phyloP scores from a whole-genome alignment of 2,888 invertebrate genomes.

The Neocrepidodera transversa region DNA sequence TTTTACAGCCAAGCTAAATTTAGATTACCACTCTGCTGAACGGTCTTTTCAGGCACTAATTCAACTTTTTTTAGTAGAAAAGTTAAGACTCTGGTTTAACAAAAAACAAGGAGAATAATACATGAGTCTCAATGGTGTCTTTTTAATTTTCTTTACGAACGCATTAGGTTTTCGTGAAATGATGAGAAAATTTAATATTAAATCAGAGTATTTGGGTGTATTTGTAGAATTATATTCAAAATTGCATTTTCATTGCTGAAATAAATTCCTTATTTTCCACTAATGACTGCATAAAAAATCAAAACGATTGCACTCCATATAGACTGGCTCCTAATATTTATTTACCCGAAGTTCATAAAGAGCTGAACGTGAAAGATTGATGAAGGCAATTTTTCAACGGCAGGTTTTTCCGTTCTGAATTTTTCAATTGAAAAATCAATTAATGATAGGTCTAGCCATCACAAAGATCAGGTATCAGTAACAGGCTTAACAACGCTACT shows the following conservation, averaged over 20 bases:
- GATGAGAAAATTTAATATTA: too few species aligned
- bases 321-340: not conserved
- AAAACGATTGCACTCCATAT: not conserved
- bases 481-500: slow-evolving; percentile 38
- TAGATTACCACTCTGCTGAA: not conserved
- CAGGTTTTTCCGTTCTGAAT: slow-evolving; percentile 29
- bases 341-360: slow-evolving; percentile 1
- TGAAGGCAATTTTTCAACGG: slow-evolving; percentile 24
- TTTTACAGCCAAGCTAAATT: not conserved
- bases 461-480: slow-evolving; percentile 39
- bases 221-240: too few species aligned
- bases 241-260: too few species aligned
- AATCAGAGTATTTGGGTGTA: too few species aligned
- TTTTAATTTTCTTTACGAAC: too few species aligned
- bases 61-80: not conserved
- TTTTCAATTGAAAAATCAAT: slow-evolving; percentile 36
- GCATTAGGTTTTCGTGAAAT: too few species aligned
- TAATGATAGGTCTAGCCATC: slow-evolving; percentile 32
- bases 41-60: not conserved
- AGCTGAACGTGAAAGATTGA: slow-evolving; percentile 21
- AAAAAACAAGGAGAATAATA: not conserved
- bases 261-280: not conserved
- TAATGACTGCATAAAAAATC: not conserved
- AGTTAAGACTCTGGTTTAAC: not conserved
- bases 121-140: not conserved